Conservation (phyloP, 2,113 vertebrate genomes). For the Ceyx cyanopectus region DNA sequence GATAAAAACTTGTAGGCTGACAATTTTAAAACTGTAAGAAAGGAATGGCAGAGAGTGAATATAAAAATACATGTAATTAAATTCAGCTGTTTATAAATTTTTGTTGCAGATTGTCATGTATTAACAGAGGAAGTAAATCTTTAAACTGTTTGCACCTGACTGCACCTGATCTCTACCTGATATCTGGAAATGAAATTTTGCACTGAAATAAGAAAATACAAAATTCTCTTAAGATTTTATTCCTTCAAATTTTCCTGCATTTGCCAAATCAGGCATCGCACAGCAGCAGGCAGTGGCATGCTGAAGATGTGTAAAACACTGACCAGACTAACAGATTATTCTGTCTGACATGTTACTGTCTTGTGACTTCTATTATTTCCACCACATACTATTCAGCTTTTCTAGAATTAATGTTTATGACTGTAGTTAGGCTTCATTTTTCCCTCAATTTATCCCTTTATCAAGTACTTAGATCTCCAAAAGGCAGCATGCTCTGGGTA, state of each 20-base stretch:
- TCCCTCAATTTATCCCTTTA: not conserved
- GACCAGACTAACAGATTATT: not conserved
- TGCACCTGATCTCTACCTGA: not conserved
- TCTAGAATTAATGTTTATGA: not conserved
- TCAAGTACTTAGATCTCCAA: not conserved
- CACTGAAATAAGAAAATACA: not conserved
- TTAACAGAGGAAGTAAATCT: not conserved
- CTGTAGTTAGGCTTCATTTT: conserved; percentile 12
- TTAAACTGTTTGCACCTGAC: not conserved
- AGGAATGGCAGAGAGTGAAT: not conserved
- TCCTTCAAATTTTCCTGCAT: not conserved
- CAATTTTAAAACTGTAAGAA: not conserved
- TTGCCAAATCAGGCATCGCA: not conserved
- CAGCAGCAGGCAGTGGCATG: not conserved
- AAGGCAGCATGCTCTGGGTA: not conserved
- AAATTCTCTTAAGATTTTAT: not conserved
- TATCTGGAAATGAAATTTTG: not conserved
- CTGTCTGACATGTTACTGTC: not conserved
- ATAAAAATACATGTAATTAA: not conserved
- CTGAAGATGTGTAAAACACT: not conserved
- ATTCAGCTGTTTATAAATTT: not conserved
- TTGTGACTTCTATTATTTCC: not conserved
- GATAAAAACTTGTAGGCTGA: not conserved
- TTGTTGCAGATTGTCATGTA: not conserved
- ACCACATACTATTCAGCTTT: not conserved